Evolutionary conservation across 2,888 invertebrate genomes (phyloP).

Genomic region (Colletes collaris): DNA sequence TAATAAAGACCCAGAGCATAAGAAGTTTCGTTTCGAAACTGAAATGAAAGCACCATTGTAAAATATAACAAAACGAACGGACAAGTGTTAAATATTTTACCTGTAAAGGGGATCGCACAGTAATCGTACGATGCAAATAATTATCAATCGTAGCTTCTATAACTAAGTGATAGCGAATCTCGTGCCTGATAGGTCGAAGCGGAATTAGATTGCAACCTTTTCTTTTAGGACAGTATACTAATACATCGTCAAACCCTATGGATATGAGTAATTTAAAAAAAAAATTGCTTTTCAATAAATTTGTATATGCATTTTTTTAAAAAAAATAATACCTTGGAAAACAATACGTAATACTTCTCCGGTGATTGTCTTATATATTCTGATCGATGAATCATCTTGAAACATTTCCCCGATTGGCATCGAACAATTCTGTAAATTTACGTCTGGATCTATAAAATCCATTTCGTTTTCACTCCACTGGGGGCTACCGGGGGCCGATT

Average conservation of each 20-base stretch:
- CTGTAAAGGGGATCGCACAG: conserved; percentile 90
- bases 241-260: conserved; percentile 85
- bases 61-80: neutral
- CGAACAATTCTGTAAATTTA: conserved; percentile 50
- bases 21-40: conserved; percentile 91
- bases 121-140: conserved; percentile 84
- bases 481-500: conserved; percentile 56
- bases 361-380: conserved; percentile 87
- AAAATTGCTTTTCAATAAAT: neutral
- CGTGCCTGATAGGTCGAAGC: conserved; percentile 86
- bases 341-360: conserved; percentile 87
- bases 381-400: conserved; percentile 84
- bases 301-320: no score
- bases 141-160: conserved; percentile 87
- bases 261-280: neutral
- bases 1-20: conserved; percentile 90
- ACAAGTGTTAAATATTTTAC: conserved; percentile 81
- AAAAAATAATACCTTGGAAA: conserved; percentile 86
- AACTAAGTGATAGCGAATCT: conserved; percentile 88
- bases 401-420: conserved; percentile 82
- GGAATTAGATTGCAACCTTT: conserved; percentile 87
- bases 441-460: conserved; percentile 84
- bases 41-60: conserved; percentile 56
- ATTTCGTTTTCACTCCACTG: conserved; percentile 85
- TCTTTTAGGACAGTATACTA: conserved; percentile 87